These are phyloP conservation scores for Pipistrellus pygmaeus DNA, from an alignment of 2,797 vertebrate species.

Conservation along the genomic window DNA sequence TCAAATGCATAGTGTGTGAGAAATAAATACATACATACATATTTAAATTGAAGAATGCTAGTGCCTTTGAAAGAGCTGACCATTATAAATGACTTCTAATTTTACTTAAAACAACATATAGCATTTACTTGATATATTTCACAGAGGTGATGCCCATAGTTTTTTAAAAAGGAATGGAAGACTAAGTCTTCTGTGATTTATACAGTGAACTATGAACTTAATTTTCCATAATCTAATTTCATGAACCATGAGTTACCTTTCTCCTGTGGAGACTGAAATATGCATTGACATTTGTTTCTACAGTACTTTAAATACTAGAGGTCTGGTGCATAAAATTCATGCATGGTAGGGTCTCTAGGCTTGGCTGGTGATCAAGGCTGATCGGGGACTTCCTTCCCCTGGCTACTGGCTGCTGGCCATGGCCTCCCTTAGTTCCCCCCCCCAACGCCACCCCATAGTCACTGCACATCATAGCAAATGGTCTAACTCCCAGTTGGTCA, in stretches of 20 bases:
- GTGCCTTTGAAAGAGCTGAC: background rate
- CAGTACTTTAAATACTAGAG: background rate
- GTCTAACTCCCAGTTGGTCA: too few relatives aligned
- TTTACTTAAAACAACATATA: background rate
- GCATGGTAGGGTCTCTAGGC: too few relatives aligned
- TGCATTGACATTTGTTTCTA: conserved; percentile 25
- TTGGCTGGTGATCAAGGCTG: too few relatives aligned
- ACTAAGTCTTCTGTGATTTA: conserved; percentile 20
- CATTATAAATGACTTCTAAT: background rate
- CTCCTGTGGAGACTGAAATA: conserved; percentile 30
- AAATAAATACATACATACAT: background rate
- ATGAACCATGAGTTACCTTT: background rate
- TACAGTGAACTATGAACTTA: background rate
- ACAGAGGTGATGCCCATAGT: background rate
- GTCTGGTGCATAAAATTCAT: too few relatives aligned
- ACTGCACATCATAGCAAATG: too few relatives aligned
- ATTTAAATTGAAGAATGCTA: conserved; percentile 34
- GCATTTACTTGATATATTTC: background rate
- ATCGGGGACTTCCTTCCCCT: too few relatives aligned
- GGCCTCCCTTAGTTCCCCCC: too few relatives aligned
- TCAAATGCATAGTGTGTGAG: background rate
- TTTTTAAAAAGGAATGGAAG: conserved; percentile 41
- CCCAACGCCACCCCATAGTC: too few relatives aligned
- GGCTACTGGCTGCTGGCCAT: too few relatives aligned
- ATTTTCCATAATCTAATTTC: background rate